Evolutionary conservation across 2,888 invertebrate species (phyloP).

Genomic region (Resseliella maxima): DNA sequence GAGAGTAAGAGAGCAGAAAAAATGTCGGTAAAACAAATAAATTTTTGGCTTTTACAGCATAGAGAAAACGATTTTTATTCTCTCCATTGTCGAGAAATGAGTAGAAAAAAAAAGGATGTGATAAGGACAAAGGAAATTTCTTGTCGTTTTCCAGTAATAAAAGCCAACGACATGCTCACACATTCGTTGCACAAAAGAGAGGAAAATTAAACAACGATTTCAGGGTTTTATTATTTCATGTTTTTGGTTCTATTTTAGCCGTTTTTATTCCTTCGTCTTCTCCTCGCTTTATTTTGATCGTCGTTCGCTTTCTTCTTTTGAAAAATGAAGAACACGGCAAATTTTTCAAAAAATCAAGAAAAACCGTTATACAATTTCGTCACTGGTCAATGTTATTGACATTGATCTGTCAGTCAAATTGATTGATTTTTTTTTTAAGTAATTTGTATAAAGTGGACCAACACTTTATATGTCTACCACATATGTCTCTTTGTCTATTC

Average conservation of each 20-base stretch:
- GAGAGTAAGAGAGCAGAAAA: not conserved
- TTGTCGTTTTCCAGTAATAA: constrained; percentile 16
- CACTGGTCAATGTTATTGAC: not conserved
- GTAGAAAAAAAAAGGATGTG: not conserved
- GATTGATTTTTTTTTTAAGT: not conserved
- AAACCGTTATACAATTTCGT: constrained; percentile 16
- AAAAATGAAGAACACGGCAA: not conserved
- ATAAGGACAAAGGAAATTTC: constrained; percentile 36
- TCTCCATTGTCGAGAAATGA: not conserved
- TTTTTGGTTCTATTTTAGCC: not conserved
- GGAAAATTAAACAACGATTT: constrained; percentile 16
- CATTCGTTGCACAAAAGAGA: constrained; percentile 11
- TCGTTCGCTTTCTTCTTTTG: not conserved
- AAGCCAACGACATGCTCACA: not conserved
- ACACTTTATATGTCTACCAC: too few species aligned
- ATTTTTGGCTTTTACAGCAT: constrained; percentile 28
- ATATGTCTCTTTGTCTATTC: too few species aligned
- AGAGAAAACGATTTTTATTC: constrained; percentile 5
- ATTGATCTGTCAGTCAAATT: constrained; percentile 7
- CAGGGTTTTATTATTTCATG: constrained; percentile 11
- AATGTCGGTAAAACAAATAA: constrained; percentile 38
- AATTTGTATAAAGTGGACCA: not conserved
- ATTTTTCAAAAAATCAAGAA: not conserved
- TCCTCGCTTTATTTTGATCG: not conserved
- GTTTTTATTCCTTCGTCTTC: not conserved